phyloP scores from a whole-genome alignment of 2,797 vertebrate species.

The Myotis pilosus region DNA sequence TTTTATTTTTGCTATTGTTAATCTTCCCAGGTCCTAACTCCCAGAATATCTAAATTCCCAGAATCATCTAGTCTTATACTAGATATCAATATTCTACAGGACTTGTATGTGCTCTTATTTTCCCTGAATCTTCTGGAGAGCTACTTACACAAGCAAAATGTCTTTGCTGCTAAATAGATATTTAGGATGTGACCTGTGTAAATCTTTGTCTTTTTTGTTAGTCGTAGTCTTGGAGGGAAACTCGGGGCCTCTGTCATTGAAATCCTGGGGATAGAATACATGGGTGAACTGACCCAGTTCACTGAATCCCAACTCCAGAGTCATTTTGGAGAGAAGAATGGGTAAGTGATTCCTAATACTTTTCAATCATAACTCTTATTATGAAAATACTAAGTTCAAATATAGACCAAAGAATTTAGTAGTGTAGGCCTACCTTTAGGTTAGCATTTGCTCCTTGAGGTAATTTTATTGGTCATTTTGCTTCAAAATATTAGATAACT shows the following conservation, averaged over 20 bases:
- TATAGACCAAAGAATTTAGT: neutral
- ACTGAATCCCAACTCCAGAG: conserved; percentile 88
- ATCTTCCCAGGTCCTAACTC: conserved; percentile 25
- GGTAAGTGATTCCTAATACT: conserved; percentile 84
- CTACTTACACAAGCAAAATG: neutral
- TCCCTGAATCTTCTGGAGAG: neutral
- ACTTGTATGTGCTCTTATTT: neutral
- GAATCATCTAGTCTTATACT: neutral
- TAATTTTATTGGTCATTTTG: conserved; percentile 41
- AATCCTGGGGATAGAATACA: conserved; percentile 89
- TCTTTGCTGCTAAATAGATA: conserved; percentile 24
- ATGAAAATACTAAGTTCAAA: conserved; percentile 27
- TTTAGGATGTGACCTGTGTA: conserved; percentile 12
- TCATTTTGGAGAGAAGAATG: conserved; percentile 95
- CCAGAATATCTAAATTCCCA: neutral
- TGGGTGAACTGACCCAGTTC: conserved; percentile 92
- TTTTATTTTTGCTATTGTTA: conserved; percentile 41
- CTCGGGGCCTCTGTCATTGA: conserved; percentile 91
- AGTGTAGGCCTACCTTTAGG: conserved; percentile 12
- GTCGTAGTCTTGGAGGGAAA: conserved; percentile 95
- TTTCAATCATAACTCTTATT: conserved; percentile 38
- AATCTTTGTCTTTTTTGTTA: conserved; percentile 72
- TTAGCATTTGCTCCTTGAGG: conserved; percentile 1
- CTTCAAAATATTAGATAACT: conserved; percentile 48
- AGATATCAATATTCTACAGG: neutral